Evolutionary conservation across 2,888 invertebrate genomes (phyloP), one percentile per base, ranked within the genome.

Genomic region (Morpho deidamia): DNA sequence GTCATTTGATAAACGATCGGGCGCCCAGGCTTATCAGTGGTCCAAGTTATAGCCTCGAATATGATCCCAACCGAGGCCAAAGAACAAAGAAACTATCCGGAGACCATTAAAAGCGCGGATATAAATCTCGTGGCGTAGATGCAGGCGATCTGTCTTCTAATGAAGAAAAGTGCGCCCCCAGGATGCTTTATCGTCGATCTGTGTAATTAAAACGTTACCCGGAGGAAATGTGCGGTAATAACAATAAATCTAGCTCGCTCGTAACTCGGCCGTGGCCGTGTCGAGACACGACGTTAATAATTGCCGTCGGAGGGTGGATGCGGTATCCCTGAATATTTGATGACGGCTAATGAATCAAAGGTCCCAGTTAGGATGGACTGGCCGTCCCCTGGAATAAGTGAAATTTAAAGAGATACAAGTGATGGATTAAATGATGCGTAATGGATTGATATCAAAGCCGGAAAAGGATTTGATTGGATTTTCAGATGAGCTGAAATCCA

Each of bases 121-220:
- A 81, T 86, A 87, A 87, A 86, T 86, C 74, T 74, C 68, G 57
- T 57, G 56, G 63, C 70, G 69, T 68, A 69, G 76, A 76, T 72
- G 75, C 74, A 66, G 60, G 71, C 81, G 69, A 83, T 88, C 80
- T 80, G 78, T 87, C 87, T 87, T 83, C 71, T 88, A 88, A 89
- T 89, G 88, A 89, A 89, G 89, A 88, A 87, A 88, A 88, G 89
- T 89, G 87, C 84, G 87, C 84, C 81, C 81, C 72, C 76, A 72
- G 81, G 84, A 86, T 88, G 83, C 67, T 88, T 89, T 88, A 88
- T 88, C 84, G 81, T 65, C 87, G 88, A 89, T 88, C 89, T 83
- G 81, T 83, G 89, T 89, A 89, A 89, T 89, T 89, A 88, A 88
- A 89, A 88, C 87, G 89, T 88, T 86, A 81, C 88, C 84, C 87